phyloP scores from a whole-genome alignment of 2,888 invertebrate genomes.

The Eurytoma californica region DNA sequence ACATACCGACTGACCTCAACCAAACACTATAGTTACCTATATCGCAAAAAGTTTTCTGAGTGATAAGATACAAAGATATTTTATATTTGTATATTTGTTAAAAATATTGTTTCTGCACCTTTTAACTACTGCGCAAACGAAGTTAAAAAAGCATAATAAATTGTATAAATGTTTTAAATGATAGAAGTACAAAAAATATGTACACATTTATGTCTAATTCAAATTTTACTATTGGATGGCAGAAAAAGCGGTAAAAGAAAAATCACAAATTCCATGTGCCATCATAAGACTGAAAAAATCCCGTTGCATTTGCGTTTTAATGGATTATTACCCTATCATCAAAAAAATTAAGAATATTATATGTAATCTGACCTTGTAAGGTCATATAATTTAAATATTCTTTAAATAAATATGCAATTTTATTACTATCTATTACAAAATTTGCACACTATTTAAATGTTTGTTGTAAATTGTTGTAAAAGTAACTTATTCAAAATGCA shows the following conservation, averaged over 20 bases:
- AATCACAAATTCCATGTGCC: slow-evolving; percentile 36
- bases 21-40: slow-evolving; percentile 47
- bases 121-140: slow-evolving; percentile 27
- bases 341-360: neutral
- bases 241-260: slow-evolving; percentile 15
- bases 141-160: slow-evolving; percentile 4
- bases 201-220: neutral
- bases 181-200: slow-evolving; percentile 29
- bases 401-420: too few relatives aligned
- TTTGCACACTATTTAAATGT: neutral
- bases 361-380: neutral
- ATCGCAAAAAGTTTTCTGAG: slow-evolving; percentile 17
- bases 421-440: neutral
- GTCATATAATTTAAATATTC: neutral
- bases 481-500: neutral
- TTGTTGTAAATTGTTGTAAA: neutral
- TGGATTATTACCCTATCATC: too few relatives aligned
- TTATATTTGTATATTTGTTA: slow-evolving; percentile 33
- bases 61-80: slow-evolving; percentile 32
- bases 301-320: neutral
- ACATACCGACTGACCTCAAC: slow-evolving; percentile 25
- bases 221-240: slow-evolving; percentile 6
- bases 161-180: slow-evolving; percentile 34
- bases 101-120: slow-evolving; percentile 35
- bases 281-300: slow-evolving; percentile 47